These are phyloP conservation scores for Bos taurus DNA, from an alignment of 2,113 vertebrate species.

Conservation along the genomic window DNA sequence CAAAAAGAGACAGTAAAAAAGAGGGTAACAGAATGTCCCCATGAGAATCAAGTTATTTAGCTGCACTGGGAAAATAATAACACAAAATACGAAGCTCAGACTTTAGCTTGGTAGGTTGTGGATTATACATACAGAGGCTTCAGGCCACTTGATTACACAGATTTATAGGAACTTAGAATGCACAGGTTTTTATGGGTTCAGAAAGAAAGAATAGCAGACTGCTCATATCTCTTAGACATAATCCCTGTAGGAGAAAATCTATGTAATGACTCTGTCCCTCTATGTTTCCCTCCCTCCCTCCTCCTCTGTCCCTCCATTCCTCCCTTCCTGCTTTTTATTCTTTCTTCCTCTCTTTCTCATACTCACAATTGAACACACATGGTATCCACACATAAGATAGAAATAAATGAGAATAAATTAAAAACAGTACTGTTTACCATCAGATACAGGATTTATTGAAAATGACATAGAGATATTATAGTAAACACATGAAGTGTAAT, in stretches of 20 bases:
- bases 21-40: neutral
- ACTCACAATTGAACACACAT: neutral
- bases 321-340: neutral
- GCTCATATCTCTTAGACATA: neutral
- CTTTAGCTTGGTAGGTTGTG: neutral
- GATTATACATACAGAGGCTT: neutral
- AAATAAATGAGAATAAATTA: neutral
- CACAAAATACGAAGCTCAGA: neutral
- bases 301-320: neutral
- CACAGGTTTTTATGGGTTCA: neutral
- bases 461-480: neutral
- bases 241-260: neutral
- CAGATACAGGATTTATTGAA: neutral
- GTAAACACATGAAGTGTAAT: neutral
- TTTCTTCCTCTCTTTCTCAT: neutral
- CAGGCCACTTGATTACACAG: neutral
- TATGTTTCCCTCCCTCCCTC: neutral
- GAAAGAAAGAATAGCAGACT: neutral
- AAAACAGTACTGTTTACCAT: neutral
- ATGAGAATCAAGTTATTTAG: neutral
- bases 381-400: neutral
- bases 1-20: neutral
- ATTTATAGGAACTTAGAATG: neutral
- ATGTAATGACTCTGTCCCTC: accelerated
- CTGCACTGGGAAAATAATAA: neutral